phyloP scores from a whole-genome alignment of 2,888 invertebrate species.

The Drosophila cognata region DNA sequence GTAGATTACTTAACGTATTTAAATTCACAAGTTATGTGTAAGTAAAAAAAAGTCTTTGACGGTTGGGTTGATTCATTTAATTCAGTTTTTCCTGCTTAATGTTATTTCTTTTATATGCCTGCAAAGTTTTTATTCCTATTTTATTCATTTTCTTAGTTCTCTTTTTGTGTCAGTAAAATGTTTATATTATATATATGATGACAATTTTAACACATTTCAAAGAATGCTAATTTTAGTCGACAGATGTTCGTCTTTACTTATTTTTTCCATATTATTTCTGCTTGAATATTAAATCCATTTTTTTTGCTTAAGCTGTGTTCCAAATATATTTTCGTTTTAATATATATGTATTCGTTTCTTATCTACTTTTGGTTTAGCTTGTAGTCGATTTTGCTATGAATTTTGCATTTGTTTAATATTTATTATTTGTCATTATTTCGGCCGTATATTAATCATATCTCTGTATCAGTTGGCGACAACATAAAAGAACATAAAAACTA shows the following conservation, averaged over 20 bases:
- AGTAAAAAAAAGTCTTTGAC: background rate
- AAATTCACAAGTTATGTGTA: background rate
- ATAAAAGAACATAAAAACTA: slow-evolving; percentile 36
- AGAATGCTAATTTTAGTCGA: background rate
- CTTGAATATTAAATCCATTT: background rate
- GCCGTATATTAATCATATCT: background rate
- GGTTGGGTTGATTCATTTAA: background rate
- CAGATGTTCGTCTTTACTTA: background rate
- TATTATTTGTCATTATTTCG: background rate
- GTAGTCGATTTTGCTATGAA: background rate
- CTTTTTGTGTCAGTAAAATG: background rate
- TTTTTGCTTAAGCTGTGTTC: background rate
- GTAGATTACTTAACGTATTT: background rate
- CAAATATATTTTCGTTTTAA: background rate
- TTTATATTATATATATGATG: background rate
- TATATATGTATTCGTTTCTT: background rate
- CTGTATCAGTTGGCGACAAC: background rate
- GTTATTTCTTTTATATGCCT: background rate
- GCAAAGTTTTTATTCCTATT: background rate
- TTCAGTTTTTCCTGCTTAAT: background rate
- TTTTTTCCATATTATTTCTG: background rate
- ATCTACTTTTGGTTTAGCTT: background rate
- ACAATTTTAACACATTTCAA: background rate
- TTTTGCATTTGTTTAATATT: background rate
- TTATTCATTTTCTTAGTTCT: background rate